These are phyloP conservation scores for Xanthia icteritia DNA, from an alignment of 2,888 invertebrate genomes.

Conservation along the genomic window DNA sequence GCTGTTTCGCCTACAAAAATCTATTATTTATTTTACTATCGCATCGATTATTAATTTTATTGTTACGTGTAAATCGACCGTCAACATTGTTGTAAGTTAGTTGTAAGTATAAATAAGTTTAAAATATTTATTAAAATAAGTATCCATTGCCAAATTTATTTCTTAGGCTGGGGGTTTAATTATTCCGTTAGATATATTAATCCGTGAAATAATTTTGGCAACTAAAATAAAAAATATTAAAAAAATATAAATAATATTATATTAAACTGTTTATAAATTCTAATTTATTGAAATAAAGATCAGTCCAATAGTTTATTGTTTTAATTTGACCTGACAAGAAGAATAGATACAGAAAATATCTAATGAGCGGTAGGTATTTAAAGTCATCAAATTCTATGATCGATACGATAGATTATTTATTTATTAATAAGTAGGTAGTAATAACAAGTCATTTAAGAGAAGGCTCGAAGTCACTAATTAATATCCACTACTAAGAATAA, in stretches of 20 bases:
- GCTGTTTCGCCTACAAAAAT: constrained; percentile 20
- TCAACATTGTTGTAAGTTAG: constrained; percentile 56
- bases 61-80: constrained; percentile 61
- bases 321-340: not conserved
- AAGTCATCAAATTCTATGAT: not conserved
- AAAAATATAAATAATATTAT: constrained; percentile 63
- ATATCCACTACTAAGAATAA: not conserved
- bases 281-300: constrained; percentile 67
- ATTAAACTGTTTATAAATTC: constrained; percentile 61
- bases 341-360: not conserved
- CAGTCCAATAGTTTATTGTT: constrained; percentile 50
- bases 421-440: not conserved
- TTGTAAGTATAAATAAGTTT: constrained; percentile 59
- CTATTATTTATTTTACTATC: constrained; percentile 33
- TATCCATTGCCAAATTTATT: constrained; percentile 77
- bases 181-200: constrained; percentile 62
- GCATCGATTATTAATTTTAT: constrained; percentile 45
- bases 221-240: constrained; percentile 57
- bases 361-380: not conserved
- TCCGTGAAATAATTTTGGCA: constrained; percentile 82
- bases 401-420: not conserved
- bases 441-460: not conserved
- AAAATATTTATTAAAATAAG: constrained; percentile 63
- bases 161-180: constrained; percentile 84
- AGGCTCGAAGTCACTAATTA: not conserved